Evolutionary conservation across 2,113 vertebrate species (phyloP), one percentile per base, ranked within the genome.

Genomic region (Erythrocebus patas): DNA sequence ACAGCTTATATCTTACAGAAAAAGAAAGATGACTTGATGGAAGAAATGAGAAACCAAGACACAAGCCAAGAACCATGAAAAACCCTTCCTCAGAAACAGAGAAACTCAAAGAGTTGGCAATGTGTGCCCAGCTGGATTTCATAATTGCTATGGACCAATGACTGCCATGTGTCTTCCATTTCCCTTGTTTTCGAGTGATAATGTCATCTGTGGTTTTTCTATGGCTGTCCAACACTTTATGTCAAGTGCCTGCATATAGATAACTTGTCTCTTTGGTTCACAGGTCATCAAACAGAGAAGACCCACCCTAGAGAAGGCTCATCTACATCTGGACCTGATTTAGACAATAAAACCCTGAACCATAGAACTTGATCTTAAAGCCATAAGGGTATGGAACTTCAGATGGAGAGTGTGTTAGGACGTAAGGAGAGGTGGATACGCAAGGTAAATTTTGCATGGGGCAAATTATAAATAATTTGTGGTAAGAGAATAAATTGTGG

Each of bases 1-100:
- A 76, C 1, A 0, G 40, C 79, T 14, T 27, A 25, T 55, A 32
- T 61, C 66, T 93, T 85, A 57, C 66, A 17, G 61, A 64, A 89
- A 94, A 89, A 96, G 48, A 96, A 96, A 92, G 64, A 95, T 27
- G 72, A 68, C 38, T 80, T 88, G 87, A 87, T 81, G 59, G 66
- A 91, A 70, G 76, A 97, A 96, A 85, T 12, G 52, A 96, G 30
- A 92, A 95, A 61, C 64, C 8, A 59, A 75, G 45, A 52, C 40
- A 73, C 40, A 38, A 91, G 84, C 80, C 80, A 84, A 57, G 52
- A 92, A 57, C 95, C 81, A 84, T 80, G 43, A 48, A 95, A 75
- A 97, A 89, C 82, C 68, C 85, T 90, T 93, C 48, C 79, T 82
- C 79, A 66, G 57, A 27, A 88, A 64, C 18, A 70, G 70, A 91